phyloP scores from a whole-genome alignment of 2,797 vertebrate species.

The Brachymystax lenok region DNA sequence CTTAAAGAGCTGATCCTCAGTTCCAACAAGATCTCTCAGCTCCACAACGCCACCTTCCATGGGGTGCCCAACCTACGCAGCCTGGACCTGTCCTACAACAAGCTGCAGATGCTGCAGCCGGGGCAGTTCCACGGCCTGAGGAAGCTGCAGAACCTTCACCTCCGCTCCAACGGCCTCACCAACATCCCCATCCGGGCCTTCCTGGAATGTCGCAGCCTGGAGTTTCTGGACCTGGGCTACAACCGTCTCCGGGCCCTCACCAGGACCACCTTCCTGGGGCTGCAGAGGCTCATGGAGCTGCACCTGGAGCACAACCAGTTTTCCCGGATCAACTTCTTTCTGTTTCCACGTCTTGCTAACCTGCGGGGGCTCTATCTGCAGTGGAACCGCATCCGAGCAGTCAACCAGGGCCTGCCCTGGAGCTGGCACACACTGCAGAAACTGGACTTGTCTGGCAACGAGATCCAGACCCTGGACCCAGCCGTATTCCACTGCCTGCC shows the following conservation, averaged over 20 bases:
- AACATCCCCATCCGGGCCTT: slow-evolving; percentile 93
- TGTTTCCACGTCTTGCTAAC: slow-evolving; percentile 96
- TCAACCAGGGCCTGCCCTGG: slow-evolving; percentile 96
- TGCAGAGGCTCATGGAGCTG: slow-evolving; percentile 92
- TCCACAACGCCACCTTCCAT: slow-evolving; percentile 96
- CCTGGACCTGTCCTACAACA: slow-evolving; percentile 97
- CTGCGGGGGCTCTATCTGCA: slow-evolving; percentile 93
- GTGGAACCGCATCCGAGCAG: slow-evolving; percentile 95
- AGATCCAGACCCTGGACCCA: slow-evolving; percentile 89
- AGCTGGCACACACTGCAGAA: slow-evolving; percentile 98
- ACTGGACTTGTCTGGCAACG: slow-evolving; percentile 96
- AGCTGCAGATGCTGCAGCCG: slow-evolving; percentile 88
- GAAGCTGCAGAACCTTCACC: slow-evolving; percentile 93
- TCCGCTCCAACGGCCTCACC: slow-evolving; percentile 92
- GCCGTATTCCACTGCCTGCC: slow-evolving; percentile 96
- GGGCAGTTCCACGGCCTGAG: slow-evolving; percentile 96
- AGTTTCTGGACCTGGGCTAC: slow-evolving; percentile 97
- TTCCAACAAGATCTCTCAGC: slow-evolving; percentile 92
- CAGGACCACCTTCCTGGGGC: slow-evolving; percentile 93
- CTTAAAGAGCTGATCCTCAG: slow-evolving; percentile 97
- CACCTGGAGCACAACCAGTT: slow-evolving; percentile 99
- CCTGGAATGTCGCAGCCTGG: slow-evolving; percentile 95
- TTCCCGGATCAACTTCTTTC: slow-evolving; percentile 97
- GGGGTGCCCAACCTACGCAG: slow-evolving; percentile 95
- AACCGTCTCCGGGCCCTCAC: slow-evolving; percentile 94